Evolutionary conservation across 2,888 invertebrate genomes (phyloP), one percentile per base, ranked within the genome.

Genomic region (Stenotaenia linearis): DNA sequence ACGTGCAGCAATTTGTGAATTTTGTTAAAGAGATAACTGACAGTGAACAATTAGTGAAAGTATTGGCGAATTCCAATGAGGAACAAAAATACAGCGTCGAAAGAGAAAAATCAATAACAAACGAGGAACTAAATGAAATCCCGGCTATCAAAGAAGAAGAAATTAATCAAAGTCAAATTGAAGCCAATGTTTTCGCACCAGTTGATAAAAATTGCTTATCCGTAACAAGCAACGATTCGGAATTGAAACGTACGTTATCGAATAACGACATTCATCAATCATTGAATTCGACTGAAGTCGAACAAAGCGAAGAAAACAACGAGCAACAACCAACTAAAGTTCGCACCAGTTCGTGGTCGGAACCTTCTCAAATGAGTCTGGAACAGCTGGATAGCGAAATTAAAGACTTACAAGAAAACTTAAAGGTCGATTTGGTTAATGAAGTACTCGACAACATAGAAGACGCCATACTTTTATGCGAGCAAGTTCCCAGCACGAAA

Each of bases 11-110:
- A 23, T 79, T 79, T 40, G 75, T 79, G 9, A 75, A 69, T 37
- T 69, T 79, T 21, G 75, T 74, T 37, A 79, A 75, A 79, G 79
- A 79, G 12, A 79, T 79, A 21, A 79, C 79, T 7, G 79, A 79
- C 40, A 79, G 79, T 75, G 23, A 75, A 23, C 79, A 79, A 0
- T 18, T 79, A 9, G 30, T 75, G 7, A 23, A 50, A 28, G 75
- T 79, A 18, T 75, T 79, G 35, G n/a, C 32, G 23, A 79, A 78
- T 25, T 21, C 77, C 10, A 37, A 12, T 50, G 45, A 40, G 23
- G 35, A 25, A 3, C 1, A 18, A 18, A 35, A 28, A 9, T 5
- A 45, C 45, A 4, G 45, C 12, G 18, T 7, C 1, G 28, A 1
- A 23, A 28, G 25, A 12, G 28, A 69, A 28, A 69, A 69, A 69